A percentile compares a stretch with the other conserved stretches of the same genome.
These are phyloP conservation scores for Drosophila neocordata DNA, from an alignment of 1,140 invertebrate species.

Conservation along the genomic window DNA sequence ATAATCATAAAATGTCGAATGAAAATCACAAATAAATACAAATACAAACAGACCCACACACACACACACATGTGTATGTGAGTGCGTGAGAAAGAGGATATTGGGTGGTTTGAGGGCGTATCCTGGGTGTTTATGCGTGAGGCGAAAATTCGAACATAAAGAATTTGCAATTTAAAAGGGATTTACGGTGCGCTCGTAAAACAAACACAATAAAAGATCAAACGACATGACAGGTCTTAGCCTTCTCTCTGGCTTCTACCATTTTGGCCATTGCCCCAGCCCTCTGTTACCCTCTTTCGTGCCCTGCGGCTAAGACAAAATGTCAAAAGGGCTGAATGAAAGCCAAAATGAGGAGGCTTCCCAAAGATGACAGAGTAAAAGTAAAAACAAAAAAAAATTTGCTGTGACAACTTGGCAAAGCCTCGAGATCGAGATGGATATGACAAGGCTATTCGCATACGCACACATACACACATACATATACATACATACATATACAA, in stretches of 20 bases:
- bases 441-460: slow-evolving; percentile 59
- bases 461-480: slow-evolving; percentile 27
- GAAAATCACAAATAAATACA: slow-evolving; percentile 61
- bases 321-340: slow-evolving; percentile 64
- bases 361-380: slow-evolving; percentile 72
- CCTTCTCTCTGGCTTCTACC: slow-evolving; percentile 35
- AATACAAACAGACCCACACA: slow-evolving; percentile 3
- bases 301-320: slow-evolving; percentile 52
- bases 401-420: slow-evolving; percentile 70
- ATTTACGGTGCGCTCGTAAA: slow-evolving; percentile 76
- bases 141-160: slow-evolving; percentile 74
- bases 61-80: background rate
- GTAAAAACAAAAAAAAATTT: slow-evolving; percentile 68
- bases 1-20: slow-evolving; percentile 62
- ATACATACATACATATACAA: slow-evolving; percentile 3
- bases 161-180: slow-evolving; percentile 81
- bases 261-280: slow-evolving; percentile 19
- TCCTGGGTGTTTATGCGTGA: slow-evolving; percentile 37
- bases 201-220: slow-evolving; percentile 81
- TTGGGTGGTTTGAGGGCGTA: slow-evolving; percentile 14
- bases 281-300: background rate
- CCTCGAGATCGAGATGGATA: slow-evolving; percentile 73
- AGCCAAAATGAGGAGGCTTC: slow-evolving; percentile 24
- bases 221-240: slow-evolving; percentile 70
- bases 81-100: slow-evolving; percentile 9